Conservation (phyloP, 2,888 invertebrate genomes). For the Plagodis pulveraria region DNA sequence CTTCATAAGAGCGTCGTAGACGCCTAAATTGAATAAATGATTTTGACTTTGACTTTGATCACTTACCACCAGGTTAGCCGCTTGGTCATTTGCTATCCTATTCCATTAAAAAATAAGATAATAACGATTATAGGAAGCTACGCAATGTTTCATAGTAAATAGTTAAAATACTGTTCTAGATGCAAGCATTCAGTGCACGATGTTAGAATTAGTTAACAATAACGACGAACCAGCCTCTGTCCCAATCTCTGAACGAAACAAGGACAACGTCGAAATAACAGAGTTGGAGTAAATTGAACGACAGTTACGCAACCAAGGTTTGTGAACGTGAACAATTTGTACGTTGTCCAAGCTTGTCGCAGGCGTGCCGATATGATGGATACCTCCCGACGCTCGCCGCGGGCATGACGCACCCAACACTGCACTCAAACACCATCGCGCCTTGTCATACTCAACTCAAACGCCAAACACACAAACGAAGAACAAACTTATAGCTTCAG, state of each 20-base stretch:
- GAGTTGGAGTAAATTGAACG: conserved; percentile 32
- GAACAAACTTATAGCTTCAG: not conserved
- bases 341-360: conserved; percentile 14
- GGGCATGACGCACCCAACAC: conserved; percentile 11
- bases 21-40: no score
- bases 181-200: no score
- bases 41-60: no score
- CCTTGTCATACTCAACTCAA: conserved; percentile 2
- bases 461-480: not conserved
- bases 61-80: no score
- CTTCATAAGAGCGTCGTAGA: no score
- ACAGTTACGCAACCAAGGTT: conserved; percentile 26
- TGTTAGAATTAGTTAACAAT: not conserved
- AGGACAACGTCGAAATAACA: conserved; percentile 28
- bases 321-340: conserved; percentile 14
- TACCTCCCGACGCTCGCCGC: conserved; percentile 33
- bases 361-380: conserved; percentile 29
- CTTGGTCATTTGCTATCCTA: no score
- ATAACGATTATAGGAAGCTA: no score
- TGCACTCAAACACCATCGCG: not conserved
- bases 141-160: no score
- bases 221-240: conserved; percentile 5
- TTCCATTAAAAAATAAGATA: no score
- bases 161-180: no score
- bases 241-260: conserved; percentile 15